Base-by-base conservation (phyloP, 1,140 invertebrate genomes). In the Elysia chlorotica region DNA sequence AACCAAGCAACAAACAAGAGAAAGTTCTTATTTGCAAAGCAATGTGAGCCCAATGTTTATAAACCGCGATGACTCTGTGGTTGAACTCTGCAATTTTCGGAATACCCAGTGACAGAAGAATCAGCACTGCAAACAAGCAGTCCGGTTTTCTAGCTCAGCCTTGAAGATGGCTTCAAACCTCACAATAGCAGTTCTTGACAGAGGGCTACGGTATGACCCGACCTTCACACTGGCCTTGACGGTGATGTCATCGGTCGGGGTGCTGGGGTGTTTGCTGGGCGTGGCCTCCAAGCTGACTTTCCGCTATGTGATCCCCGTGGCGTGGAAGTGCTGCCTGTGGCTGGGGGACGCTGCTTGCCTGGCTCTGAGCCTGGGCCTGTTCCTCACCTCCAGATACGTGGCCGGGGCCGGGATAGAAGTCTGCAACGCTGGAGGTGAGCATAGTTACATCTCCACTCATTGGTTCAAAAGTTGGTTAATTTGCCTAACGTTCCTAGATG, bases 251-350 rank as follows among this genome's bases (percentile, higher is more conserved):
- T 48, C 65, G 2, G 2, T 67, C 3, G 65, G 5, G 10, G 30
- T 67, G 14, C 6, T 38, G 28, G 48, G 65, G 25, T 67, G 38
- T 54, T 5, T 54, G 10, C 14, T 54, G 17, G 25, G 21, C 65
- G 10, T 67, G 48, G 38, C 30, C 5, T n/a, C 28, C 6, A 67
- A 67, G 38, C 10, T 54, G 6, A n/a, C 56, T 28, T 54, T 67
- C 17, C 4, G 10, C 3, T 78, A 78, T 54, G 72, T 74, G 28
- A 61, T 81, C 41, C 80, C 80, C 0, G 74, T 73, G 54, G 62
- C 78, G 17, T 81, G 80, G 80, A 76, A 79, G 28, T 74, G 74
- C 66, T 70, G 76, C 25, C 62, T 77, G 23, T 21, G 77, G 30
- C 62, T 75, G 28, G 61, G 74, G 10, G 80, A 81, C 74, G 33